Base-by-base conservation (phyloP, 92 coral and sea anemone genomes). In the Phenganax subtilis region DNA sequence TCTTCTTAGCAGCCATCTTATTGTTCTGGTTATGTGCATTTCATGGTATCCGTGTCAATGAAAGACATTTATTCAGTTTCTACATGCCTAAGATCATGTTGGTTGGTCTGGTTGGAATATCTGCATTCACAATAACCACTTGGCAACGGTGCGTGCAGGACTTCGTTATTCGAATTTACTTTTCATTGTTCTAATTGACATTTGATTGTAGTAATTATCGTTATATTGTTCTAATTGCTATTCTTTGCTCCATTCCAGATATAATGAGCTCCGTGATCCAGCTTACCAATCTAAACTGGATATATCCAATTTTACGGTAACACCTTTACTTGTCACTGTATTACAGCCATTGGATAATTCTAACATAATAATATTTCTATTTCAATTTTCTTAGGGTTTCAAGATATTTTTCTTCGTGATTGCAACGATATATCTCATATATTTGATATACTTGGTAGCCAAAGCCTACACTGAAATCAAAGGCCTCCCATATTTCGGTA, bases 11-110 rank as follows among this genome's bases (percentile, higher is more conserved):
- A 44, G 91, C 90, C 12, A 84, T 94, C 72, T 82, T 94, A 88
- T 86, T 94, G 55, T 94, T 94, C 80, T 94, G 98, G 98, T 68
- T 94, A 30, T 94, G 98, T 90, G 98, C 98, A 14, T 94, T 94
- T 80, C 98, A 93, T 84, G 98, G 98, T 75, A 93, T 93, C 76
- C 88, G 98, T 83, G 91, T 92, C 90, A 88, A 92, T 87, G 98
- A 94, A 76, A 87, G 98, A 80, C 87, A 84, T 54, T 87, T 94
- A 58, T 57, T 87, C 56, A 78, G 86, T 53, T 94, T 94, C 83
- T 94, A 94, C 54, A 85, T 94, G 63, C 97, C 98, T 16, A 94
- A 94, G 84, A 80, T 94, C 51, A 84, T 94, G 31, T 81, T 94
- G 62, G 98, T 94, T 76, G 98, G 97, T 3, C 72, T 94, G 53